Conservation (phyloP, 2,797 vertebrate species). For the Pelochelys cantorii region DNA sequence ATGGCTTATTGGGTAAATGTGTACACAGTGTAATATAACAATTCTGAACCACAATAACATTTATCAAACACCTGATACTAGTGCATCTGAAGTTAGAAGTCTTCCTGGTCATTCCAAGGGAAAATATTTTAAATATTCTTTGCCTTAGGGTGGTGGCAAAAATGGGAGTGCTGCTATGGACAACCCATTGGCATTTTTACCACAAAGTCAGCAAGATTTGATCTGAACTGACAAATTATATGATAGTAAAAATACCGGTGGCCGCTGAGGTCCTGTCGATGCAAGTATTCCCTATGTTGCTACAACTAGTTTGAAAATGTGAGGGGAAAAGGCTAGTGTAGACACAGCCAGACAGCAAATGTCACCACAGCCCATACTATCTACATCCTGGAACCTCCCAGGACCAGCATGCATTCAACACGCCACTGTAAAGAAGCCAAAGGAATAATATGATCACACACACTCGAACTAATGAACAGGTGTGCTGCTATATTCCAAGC, state of each 20-base stretch:
- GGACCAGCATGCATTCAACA: not conserved
- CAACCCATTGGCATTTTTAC: not conserved
- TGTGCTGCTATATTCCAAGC: not conserved
- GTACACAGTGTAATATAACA: constrained; percentile 69
- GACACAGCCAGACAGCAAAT: not conserved
- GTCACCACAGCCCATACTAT: not conserved
- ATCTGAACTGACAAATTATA: not conserved
- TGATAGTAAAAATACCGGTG: not conserved
- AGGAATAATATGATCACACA: not conserved
- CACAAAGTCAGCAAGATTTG: not conserved
- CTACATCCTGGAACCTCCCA: not conserved
- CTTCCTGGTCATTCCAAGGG: not conserved
- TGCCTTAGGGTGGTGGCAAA: not conserved
- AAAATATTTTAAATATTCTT: not conserved
- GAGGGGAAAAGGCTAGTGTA: not conserved
- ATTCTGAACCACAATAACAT: constrained; percentile 71
- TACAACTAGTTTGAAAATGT: not conserved
- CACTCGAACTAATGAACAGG: not conserved
- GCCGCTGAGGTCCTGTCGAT: not conserved
- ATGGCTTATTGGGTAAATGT: constrained; percentile 73
- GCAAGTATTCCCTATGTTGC: not conserved
- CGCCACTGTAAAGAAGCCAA: not conserved
- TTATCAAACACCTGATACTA: constrained; percentile 75
- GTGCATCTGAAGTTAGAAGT: not conserved
- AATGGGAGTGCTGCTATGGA: not conserved